Evolutionary conservation across 2,113 vertebrate species (phyloP), one percentile per base, ranked within the genome.

Genomic region (Taxidea taxus): DNA sequence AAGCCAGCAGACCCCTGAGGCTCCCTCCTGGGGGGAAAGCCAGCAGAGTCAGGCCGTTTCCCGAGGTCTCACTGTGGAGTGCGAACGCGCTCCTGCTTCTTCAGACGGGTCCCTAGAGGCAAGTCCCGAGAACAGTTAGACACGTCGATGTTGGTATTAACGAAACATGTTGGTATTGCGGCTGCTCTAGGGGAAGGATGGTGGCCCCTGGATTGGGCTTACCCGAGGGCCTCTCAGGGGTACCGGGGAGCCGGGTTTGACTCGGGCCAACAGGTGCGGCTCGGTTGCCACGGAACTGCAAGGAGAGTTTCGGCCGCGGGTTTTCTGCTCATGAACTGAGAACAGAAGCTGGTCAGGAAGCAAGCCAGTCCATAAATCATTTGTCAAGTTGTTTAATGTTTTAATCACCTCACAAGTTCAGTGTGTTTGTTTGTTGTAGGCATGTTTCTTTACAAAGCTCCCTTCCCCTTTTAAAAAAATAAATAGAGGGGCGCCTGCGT

Each of bases 171-270:
- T 72, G 80, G 31, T 15, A 12, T 5, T 14, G 66, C 16, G 29
- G 56, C 11, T 54, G 20, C 64, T 72, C 2, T 34, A n/a, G 66
- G 21, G 3, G n/a, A 39, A 62, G n/a, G 54, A 7, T 14, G 6
- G 7, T 25, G 56, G 10, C 29, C 18, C 4, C 44, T 25, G 3
- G 2, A 10, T 23, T 1, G 2, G 34, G 64, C 2, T 39, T 44
- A 34, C 25, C 25, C 8, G 9, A 47, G 15, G 2, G 34, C 39
- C 15, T 4, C 29, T n/a, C 9, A 12, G 2, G 31, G 37, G 8
- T 9, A 20, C 29, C 34, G 39, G 78, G 37, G 23, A 21, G 2
- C 34, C 1, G 16, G 1, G 1, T 34, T 39, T 56, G 42, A 2
- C 4, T 0, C 14, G 54, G 44, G 87, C 29, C 42, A 15, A 27